A percentile compares a stretch with the other conserved stretches of the same genome.
Evolutionary conservation across 2,113 vertebrate species (phyloP).

Genomic region (Halichoerus grypus): DNA sequence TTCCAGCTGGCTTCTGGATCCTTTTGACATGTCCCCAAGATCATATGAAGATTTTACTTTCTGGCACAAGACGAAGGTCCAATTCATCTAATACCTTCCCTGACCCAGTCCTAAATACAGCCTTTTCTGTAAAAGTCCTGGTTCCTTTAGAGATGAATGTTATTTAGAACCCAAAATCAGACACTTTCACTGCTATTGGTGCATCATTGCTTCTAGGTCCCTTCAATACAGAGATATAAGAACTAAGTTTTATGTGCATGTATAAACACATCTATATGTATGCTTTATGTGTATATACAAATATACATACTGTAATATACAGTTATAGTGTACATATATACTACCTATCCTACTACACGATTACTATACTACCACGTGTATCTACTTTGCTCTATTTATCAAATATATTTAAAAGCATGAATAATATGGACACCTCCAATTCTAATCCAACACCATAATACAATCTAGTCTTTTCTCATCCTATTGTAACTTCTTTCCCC

Average conservation of each 20-base stretch:
- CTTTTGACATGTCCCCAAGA: not conserved
- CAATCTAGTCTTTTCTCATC: not conserved
- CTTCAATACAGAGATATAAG: not conserved
- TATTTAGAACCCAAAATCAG: not conserved
- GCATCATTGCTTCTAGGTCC: not conserved
- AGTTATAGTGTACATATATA: not conserved
- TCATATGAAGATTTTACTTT: not conserved
- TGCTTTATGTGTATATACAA: not conserved
- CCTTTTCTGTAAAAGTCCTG: not conserved
- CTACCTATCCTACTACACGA: not conserved
- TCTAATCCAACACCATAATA: not conserved
- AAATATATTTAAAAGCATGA: slow-evolving; percentile 13
- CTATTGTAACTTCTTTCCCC: not conserved
- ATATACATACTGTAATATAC: not conserved
- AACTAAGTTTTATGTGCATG: not conserved
- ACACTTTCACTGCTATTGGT: not conserved
- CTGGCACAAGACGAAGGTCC: not conserved
- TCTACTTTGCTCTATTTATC: not conserved
- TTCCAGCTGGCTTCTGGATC: not conserved
- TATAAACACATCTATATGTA: not conserved
- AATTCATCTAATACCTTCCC: not conserved
- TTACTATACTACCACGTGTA: not conserved
- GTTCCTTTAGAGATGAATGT: not conserved
- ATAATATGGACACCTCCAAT: not conserved
- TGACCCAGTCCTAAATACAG: not conserved